Conservation (phyloP, 2,888 invertebrate genomes). For the Poecilus cupreus region DNA sequence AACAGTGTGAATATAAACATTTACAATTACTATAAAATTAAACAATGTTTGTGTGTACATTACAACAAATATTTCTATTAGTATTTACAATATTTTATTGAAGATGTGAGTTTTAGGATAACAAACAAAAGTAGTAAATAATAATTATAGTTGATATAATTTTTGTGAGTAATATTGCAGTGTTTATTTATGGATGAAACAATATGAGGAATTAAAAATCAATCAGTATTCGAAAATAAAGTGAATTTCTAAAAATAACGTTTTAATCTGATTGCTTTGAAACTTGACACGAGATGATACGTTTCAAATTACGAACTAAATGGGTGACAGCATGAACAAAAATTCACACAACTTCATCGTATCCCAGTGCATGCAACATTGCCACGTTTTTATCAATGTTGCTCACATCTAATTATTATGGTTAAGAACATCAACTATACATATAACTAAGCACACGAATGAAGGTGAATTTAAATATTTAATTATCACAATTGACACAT, state of each 20-base stretch:
- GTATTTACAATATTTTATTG: too few relatives aligned
- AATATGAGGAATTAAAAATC: conserved; percentile 5
- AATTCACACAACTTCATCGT: not conserved
- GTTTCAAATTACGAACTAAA: conserved; percentile 31
- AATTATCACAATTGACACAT: too few relatives aligned
- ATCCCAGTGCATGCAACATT: not conserved
- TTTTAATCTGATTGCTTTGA: conserved; percentile 21
- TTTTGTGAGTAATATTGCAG: not conserved
- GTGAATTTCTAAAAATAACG: conserved; percentile 10
- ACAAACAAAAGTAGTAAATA: too few relatives aligned
- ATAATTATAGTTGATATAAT: not conserved
- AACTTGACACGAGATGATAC: conserved; percentile 16
- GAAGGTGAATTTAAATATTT: too few relatives aligned
- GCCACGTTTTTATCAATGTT: not conserved
- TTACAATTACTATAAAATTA: too few relatives aligned
- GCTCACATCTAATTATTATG: too few relatives aligned
- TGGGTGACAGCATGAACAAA: not conserved
- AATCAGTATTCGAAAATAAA: conserved; percentile 14
- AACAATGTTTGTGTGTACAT: too few relatives aligned
- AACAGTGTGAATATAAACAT: too few relatives aligned
- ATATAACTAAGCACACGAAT: too few relatives aligned
- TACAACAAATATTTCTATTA: too few relatives aligned
- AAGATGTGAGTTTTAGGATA: too few relatives aligned
- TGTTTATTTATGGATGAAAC: not conserved
- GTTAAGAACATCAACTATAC: too few relatives aligned